Evolutionary conservation across 2,797 vertebrate species (phyloP), one percentile per base, ranked within the genome.

Genomic region (Sebastes trivittatus): DNA sequence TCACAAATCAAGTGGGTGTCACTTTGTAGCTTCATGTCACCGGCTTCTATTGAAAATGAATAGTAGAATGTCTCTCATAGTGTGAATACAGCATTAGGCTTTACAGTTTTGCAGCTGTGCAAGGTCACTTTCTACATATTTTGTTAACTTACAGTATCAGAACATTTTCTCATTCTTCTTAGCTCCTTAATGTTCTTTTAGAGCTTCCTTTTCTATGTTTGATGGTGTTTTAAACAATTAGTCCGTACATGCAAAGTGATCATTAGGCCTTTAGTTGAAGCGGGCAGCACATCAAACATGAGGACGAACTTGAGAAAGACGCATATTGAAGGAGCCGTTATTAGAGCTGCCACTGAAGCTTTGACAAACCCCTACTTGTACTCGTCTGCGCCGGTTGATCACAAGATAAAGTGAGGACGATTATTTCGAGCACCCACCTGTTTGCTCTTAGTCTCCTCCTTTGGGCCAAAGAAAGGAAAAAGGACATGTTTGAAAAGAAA

Each of bases 391-490:
- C 13, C 11, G 8, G 18, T 11, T 9, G 23, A 38, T 36, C 13
- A 63, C 32, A 66, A 32, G 3, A 18, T 27, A 14, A 65, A 69
- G n/a, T 5, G 27, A 63, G 27, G 20, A 14, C 16, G 3, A 61
- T 22, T 60, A 6, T 58, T 63, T 75, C 11, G 69, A 61, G 61
- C 73, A 94, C 92, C 83, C 90, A 94, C 94, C 94, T 93, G 88
- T 90, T 91, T 93, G 78, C 61, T 89, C 34, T 87, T 78, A 22
- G 38, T 74, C 22, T 92, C 91, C 83, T 92, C 92, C 93, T 95
- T 92, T 25, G 58, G 71, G 75, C 22, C 77, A 68, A 88, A 11
- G n/a, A 60, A 65, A 56, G 2, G 20, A 54, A 68, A 54, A 68
- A 20, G 22, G 76, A 65, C 54, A 6, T 42, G 36, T 80, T 81